Conservation (phyloP, 2,113 vertebrate species). For the Zeus faber region DNA sequence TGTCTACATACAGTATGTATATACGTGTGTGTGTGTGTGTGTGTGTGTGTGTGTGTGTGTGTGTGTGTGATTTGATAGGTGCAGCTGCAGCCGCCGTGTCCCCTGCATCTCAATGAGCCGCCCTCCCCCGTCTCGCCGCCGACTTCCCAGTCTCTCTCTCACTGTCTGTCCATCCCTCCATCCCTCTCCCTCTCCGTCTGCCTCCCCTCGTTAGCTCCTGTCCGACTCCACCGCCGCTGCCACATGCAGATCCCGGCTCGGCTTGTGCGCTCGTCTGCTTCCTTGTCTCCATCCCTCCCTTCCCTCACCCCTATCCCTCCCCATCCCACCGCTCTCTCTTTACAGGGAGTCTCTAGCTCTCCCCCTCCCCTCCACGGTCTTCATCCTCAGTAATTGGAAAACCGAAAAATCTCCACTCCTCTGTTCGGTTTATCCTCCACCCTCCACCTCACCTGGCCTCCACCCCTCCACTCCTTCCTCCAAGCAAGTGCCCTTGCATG, state of each 20-base stretch:
- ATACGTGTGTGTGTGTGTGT: constrained; percentile 12
- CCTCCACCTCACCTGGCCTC: not conserved
- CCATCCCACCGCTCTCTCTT: too few species aligned
- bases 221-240: constrained; percentile 18
- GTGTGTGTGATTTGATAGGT: constrained; percentile 77
- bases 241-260: constrained; percentile 9
- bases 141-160: constrained; percentile 39
- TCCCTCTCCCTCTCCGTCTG: constrained; percentile 14
- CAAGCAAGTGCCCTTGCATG: too few species aligned
- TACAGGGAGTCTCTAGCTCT: too few species aligned
- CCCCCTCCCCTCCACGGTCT: too few species aligned
- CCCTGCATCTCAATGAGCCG: constrained; percentile 80
- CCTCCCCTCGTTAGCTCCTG: constrained; percentile 30
- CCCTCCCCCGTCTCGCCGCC: constrained; percentile 43
- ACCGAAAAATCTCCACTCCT: constrained; percentile 12
- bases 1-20: not conserved
- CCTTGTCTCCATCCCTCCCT: constrained; percentile 20
- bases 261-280: constrained; percentile 28
- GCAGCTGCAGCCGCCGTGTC: constrained; percentile 79
- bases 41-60: constrained; percentile 2
- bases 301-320: too few species aligned
- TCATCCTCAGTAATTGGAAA: not conserved
- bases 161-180: constrained; percentile 20
- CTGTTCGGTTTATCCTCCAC: constrained; percentile 5
- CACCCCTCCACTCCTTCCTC: not conserved